Percentiles rank a stretch among this genome's conserved stretches.
Conservation (phyloP, 2,797 vertebrate species). For the Rhabdomys pumilio region DNA sequence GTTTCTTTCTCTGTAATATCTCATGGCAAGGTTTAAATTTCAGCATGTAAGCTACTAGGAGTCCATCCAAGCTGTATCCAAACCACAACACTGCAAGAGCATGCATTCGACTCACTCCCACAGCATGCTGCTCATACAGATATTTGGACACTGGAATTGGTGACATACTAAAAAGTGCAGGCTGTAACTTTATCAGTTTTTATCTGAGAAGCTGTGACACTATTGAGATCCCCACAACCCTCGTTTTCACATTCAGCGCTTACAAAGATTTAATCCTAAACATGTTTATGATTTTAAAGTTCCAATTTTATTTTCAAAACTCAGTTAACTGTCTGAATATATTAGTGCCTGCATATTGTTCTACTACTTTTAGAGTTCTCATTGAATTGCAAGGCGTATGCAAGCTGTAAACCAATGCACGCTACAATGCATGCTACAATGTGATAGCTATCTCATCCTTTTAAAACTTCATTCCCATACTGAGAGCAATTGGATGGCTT, state of each 20-base stretch:
- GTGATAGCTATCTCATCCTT: constrained; percentile 52
- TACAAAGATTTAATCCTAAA: constrained; percentile 38
- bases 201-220: background rate
- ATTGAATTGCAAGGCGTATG: constrained; percentile 50
- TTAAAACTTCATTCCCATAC: constrained; percentile 41
- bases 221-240: background rate
- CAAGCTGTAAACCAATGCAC: constrained; percentile 55
- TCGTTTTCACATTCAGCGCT: background rate
- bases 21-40: background rate
- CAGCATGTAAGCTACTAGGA: background rate
- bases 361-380: constrained; percentile 58
- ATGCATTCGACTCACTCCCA: constrained; percentile 10
- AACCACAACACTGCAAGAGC: background rate
- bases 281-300: constrained; percentile 35
- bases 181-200: background rate
- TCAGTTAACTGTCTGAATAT: constrained; percentile 44
- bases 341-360: background rate
- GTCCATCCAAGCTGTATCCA: background rate
- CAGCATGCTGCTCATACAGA: background rate
- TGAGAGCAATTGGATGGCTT: constrained; percentile 60
- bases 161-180: background rate
- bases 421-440: constrained; percentile 66
- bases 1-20: background rate
- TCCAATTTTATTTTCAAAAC: constrained; percentile 51
- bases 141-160: background rate